Percentiles rank a stretch among this genome's conserved stretches.
Evolutionary conservation across 2,113 vertebrate species (phyloP).

Genomic region (Psilopogon haemacephalus): DNA sequence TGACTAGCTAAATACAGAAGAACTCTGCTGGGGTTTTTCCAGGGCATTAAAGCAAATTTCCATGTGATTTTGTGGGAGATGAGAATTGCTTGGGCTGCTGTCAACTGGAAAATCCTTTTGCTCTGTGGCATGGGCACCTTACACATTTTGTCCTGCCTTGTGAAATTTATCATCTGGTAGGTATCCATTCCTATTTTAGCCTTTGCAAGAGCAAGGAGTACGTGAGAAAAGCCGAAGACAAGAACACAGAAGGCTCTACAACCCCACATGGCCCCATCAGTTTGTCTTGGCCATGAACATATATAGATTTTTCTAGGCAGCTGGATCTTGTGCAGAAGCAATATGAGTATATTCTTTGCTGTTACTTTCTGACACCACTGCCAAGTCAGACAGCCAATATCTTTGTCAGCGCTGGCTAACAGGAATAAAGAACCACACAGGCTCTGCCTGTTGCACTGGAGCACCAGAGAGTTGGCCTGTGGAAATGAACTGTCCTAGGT

Average conservation of each 20-base stretch:
- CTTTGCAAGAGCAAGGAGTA: background rate
- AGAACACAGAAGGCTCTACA: background rate
- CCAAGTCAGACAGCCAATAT: background rate
- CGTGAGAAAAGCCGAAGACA: background rate
- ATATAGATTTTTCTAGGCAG: background rate
- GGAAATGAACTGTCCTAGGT: background rate
- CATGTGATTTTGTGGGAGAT: background rate
- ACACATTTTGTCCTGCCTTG: background rate
- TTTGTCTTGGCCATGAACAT: background rate
- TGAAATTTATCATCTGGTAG: background rate
- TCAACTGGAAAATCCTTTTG: conserved; percentile 13
- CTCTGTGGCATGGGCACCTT: background rate
- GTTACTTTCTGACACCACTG: background rate
- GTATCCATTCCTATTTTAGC: background rate
- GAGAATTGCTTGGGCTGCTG: background rate
- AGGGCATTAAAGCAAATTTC: conserved; percentile 37
- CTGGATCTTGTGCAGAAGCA: background rate
- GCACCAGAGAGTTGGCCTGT: background rate
- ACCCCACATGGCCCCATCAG: background rate
- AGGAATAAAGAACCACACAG: background rate
- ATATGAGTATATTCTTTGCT: background rate
- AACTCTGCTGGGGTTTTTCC: conserved; percentile 10
- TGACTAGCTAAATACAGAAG: conserved; percentile 40
- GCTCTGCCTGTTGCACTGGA: background rate
- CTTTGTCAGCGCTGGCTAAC: background rate